Conservation (phyloP, 2,888 invertebrate genomes). For the Busseola fusca region DNA sequence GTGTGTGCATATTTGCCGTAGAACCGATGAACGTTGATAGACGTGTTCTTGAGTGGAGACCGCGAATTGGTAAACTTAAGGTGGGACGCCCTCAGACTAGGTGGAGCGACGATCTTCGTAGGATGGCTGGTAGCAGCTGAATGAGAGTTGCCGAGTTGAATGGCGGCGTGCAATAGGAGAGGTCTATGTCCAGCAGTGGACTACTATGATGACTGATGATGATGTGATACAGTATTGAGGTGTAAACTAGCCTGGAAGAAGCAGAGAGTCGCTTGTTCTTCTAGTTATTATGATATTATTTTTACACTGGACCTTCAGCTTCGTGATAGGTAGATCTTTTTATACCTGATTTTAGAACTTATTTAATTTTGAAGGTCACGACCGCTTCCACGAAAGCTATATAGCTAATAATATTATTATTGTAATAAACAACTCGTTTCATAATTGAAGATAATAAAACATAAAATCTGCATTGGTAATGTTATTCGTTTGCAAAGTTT, state of each 20-base stretch:
- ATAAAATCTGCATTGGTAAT: constrained; percentile 1
- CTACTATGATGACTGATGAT: too few species aligned
- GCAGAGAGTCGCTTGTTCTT: neutral
- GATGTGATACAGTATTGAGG: neutral
- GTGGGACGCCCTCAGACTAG: too few species aligned
- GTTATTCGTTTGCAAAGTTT: constrained; percentile 26
- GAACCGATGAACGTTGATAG: too few species aligned
- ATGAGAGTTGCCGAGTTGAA: too few species aligned
- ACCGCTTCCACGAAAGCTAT: neutral
- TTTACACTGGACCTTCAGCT: neutral
- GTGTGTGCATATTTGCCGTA: too few species aligned
- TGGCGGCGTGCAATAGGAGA: too few species aligned
- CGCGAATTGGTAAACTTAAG: too few species aligned
- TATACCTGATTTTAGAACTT: neutral
- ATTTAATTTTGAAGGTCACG: constrained; percentile 7
- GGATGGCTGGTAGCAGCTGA: too few species aligned
- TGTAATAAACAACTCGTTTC: neutral
- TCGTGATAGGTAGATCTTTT: neutral
- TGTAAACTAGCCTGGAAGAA: neutral
- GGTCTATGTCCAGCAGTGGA: too few species aligned
- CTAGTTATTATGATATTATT: neutral
- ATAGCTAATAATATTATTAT: neutral
- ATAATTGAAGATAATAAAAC: neutral
- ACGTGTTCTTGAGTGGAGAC: too few species aligned
- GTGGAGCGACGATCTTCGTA: too few species aligned